Percentiles rank a stretch among this genome's conserved stretches.
These are phyloP conservation scores for Aleiodes sp. DNA, from an alignment of 1,140 invertebrate species.

Conservation along the genomic window DNA sequence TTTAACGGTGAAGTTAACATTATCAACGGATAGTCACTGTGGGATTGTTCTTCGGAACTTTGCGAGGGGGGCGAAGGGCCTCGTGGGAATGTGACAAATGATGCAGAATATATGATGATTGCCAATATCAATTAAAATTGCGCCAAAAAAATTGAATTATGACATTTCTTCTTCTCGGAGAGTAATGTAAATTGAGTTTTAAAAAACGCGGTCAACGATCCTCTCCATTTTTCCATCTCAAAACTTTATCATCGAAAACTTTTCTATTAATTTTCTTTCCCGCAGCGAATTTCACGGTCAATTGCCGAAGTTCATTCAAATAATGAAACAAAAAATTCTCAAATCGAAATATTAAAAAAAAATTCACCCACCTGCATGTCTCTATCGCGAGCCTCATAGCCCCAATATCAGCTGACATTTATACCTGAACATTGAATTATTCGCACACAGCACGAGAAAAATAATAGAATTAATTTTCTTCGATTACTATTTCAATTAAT, in stretches of 20 bases:
- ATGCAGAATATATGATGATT: background rate
- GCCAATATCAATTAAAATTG: no score
- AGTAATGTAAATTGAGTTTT: no score
- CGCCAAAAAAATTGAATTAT: no score
- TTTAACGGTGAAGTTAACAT: background rate
- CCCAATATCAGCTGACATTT: no score
- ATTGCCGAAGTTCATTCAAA: no score
- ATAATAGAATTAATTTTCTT: background rate
- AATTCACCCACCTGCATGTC: constrained; percentile 62
- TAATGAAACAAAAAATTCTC: background rate
- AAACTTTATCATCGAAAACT: no score
- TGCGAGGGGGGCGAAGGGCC: background rate
- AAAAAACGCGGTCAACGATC: no score
- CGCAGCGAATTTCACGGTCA: no score
- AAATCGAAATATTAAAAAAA: background rate
- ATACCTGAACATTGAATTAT: constrained; percentile 47
- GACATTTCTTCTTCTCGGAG: no score
- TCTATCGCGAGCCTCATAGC: constrained; percentile 54
- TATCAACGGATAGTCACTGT: background rate
- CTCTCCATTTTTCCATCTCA: no score
- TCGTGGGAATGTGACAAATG: background rate
- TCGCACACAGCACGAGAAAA: background rate
- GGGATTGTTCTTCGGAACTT: background rate
- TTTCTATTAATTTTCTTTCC: no score
- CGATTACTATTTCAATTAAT: background rate